These are phyloP conservation scores for Ectemnius continuus DNA, from an alignment of 2,888 invertebrate genomes.

Conservation along the genomic window DNA sequence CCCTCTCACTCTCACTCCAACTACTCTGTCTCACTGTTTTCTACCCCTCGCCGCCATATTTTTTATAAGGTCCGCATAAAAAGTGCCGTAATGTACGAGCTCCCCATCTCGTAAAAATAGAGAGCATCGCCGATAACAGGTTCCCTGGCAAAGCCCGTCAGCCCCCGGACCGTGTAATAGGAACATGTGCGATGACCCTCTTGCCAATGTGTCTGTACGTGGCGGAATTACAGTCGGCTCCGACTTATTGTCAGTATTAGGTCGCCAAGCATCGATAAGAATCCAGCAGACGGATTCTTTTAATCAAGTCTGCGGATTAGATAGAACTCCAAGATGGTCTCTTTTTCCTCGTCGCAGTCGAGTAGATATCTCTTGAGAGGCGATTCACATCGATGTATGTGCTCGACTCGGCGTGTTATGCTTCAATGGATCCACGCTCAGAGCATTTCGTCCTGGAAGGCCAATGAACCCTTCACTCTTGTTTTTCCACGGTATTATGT, in stretches of 20 bases:
- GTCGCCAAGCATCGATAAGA: not conserved
- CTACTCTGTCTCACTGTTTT: slow-evolving; percentile 5
- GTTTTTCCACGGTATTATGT: no score
- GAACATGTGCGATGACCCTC: slow-evolving; percentile 28
- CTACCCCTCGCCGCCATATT: slow-evolving; percentile 36
- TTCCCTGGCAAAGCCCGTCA: slow-evolving; percentile 38
- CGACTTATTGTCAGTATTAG: not conserved
- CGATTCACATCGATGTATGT: not conserved
- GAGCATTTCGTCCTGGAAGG: not conserved
- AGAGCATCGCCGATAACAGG: slow-evolving; percentile 51
- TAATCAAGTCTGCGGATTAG: not conserved
- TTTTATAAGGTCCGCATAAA: slow-evolving; percentile 58
- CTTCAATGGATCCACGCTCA: not conserved
- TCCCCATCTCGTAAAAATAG: slow-evolving; percentile 60
- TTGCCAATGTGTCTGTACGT: slow-evolving; percentile 16
- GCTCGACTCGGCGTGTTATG: not conserved
- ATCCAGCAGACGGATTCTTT: not conserved
- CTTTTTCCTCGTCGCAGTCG: not conserved
- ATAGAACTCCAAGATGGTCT: not conserved
- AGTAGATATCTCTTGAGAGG: not conserved
- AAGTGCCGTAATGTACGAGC: slow-evolving; percentile 54
- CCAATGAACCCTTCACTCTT: not conserved
- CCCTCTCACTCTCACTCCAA: not conserved
- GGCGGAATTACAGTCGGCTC: not conserved
- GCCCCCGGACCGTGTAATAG: slow-evolving; percentile 34